Evolutionary conservation across 2,888 invertebrate species (phyloP).

Genomic region (Psylliodes chrysocephalus): DNA sequence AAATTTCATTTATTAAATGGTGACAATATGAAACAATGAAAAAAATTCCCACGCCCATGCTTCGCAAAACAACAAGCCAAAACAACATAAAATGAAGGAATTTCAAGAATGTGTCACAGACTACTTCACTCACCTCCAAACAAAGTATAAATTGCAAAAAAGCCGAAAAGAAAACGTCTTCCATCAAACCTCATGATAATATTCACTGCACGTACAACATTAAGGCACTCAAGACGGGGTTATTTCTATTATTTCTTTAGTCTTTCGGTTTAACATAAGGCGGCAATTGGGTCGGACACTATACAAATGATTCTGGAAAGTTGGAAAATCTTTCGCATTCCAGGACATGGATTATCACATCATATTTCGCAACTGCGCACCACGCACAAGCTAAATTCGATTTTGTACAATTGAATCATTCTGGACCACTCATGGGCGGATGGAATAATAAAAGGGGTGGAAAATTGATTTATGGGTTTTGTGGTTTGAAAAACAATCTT

Average conservation of each 20-base stretch:
- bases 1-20: no score
- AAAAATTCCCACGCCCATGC: constrained; percentile 2
- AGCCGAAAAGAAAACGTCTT: constrained; percentile 19
- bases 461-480: constrained; percentile 27
- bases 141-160: constrained; percentile 31
- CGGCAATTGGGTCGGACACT: constrained; percentile 27
- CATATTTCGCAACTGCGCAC: constrained; percentile 35
- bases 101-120: constrained; percentile 10
- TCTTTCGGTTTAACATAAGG: background rate
- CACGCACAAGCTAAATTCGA: constrained; percentile 33
- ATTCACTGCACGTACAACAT: constrained; percentile 27
- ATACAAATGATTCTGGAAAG: constrained; percentile 21
- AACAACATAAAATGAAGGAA: constrained; percentile 9
- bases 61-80: background rate
- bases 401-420: constrained; percentile 33
- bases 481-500: constrained; percentile 19
- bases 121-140: constrained; percentile 32
- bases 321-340: constrained; percentile 34
- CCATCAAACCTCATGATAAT: constrained; percentile 28
- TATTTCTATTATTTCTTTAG: constrained; percentile 15
- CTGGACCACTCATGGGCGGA: constrained; percentile 18
- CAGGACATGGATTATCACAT: constrained; percentile 30
- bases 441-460: constrained; percentile 23
- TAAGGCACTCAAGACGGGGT: constrained; percentile 25
- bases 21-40: no score